These are phyloP conservation scores for Babylonia areolata DNA, from an alignment of 1,140 invertebrate genomes.

Conservation along the genomic window DNA sequence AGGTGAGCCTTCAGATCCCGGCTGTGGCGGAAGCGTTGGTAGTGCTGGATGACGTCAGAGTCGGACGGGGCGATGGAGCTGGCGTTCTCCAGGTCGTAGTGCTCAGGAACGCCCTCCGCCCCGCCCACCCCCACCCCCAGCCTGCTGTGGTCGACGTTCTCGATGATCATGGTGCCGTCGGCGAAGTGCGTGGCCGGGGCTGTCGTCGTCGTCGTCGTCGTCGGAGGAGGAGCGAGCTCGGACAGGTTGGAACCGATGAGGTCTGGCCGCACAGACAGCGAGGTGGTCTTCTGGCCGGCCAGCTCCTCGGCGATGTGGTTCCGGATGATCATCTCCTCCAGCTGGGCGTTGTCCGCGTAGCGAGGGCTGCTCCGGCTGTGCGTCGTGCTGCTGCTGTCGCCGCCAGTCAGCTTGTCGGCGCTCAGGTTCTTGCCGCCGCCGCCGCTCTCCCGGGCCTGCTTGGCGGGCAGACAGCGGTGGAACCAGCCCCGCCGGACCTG, in stretches of 20 bases:
- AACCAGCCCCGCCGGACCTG: constrained; percentile 81
- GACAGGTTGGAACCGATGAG: constrained; percentile 93
- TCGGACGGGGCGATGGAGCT: constrained; percentile 98
- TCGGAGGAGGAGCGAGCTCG: background rate
- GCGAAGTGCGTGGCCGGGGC: constrained; percentile 68
- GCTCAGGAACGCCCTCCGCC: constrained; percentile 88
- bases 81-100: constrained; percentile 97
- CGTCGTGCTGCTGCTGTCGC: constrained; percentile 32
- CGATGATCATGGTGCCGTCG: constrained; percentile 74
- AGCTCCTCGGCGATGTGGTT: constrained; percentile 80
- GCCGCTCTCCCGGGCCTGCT: constrained; percentile 39
- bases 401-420: constrained; percentile 34
- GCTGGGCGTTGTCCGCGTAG: constrained; percentile 69
- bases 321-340: constrained; percentile 68
- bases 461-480: constrained; percentile 42
- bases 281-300: constrained; percentile 48
- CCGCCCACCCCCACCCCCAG: constrained; percentile 80
- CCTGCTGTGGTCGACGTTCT: constrained; percentile 54
- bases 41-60: constrained; percentile 94
- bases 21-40: constrained; percentile 90
- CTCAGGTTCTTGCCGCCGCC: constrained; percentile 50
- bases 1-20: constrained; percentile 77
- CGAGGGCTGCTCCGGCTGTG: constrained; percentile 62
- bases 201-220: too few species aligned
- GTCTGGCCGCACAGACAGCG: constrained; percentile 82